Percentiles rank a stretch among this genome's conserved stretches.
phyloP scores from a whole-genome alignment of 1,140 invertebrate genomes.

The Oryzaephilus surinamensis region DNA sequence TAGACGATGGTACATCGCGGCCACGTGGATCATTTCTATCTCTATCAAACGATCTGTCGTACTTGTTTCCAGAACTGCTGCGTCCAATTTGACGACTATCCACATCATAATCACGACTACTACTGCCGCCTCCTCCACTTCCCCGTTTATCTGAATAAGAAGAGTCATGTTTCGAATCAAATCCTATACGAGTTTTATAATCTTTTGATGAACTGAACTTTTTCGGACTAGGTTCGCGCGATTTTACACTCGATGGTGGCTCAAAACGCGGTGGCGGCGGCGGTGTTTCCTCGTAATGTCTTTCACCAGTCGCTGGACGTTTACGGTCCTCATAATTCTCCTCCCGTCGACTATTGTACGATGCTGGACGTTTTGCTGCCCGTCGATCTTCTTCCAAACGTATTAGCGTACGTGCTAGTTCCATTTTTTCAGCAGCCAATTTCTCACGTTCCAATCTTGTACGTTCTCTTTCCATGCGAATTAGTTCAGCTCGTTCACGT shows the following conservation, averaged over 20 bases:
- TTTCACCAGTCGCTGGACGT: conserved; percentile 26
- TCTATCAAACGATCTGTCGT: conserved; percentile 6
- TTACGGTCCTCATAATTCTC: conserved; percentile 34
- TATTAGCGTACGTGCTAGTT: conserved; percentile 66
- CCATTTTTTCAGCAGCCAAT: conserved; percentile 69
- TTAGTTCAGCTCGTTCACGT: conserved; percentile 67
- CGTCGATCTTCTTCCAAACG: conserved; percentile 37
- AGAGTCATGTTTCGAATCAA: conserved; percentile 7
- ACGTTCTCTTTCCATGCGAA: conserved; percentile 68
- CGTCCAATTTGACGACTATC: conserved; percentile 2
- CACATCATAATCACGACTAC: conserved; percentile 5
- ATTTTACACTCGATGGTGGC: conserved; percentile 26
- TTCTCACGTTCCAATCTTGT: conserved; percentile 73
- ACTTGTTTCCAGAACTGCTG: conserved; percentile 3
- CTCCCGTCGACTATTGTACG: conserved; percentile 33
- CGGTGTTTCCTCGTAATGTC: conserved; percentile 31
- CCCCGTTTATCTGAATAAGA: conserved; percentile 4
- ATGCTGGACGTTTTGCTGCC: conserved; percentile 32
- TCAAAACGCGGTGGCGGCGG: conserved; percentile 39
- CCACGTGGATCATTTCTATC: not conserved
- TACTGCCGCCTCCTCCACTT: no score
- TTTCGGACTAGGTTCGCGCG: not conserved
- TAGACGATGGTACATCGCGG: not conserved
- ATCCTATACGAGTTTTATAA: conserved; percentile 5
- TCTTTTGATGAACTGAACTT: conserved; percentile 4